Percentiles rank a stretch among this genome's conserved stretches.
These are phyloP conservation scores for Syritta pipiens DNA, from an alignment of 2,888 invertebrate genomes.

Conservation along the genomic window DNA sequence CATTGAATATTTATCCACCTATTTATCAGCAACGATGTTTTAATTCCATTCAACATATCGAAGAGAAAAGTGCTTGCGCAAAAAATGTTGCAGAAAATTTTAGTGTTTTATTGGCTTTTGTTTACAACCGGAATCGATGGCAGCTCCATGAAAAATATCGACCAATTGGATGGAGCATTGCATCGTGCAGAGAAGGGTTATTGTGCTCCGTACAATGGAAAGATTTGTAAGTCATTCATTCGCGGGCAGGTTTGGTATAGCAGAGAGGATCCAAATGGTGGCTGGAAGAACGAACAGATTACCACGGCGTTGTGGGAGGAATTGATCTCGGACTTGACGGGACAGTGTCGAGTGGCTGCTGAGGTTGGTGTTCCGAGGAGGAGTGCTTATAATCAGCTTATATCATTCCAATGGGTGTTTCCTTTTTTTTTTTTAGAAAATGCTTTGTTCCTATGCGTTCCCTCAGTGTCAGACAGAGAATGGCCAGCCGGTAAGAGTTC, in stretches of 20 bases:
- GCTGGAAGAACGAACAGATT: slow-evolving; percentile 91
- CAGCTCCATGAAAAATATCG: slow-evolving; percentile 73
- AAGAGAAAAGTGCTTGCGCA: slow-evolving; percentile 6
- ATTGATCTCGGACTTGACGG: slow-evolving; percentile 87
- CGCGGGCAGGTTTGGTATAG: slow-evolving; percentile 89
- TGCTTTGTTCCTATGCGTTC: slow-evolving; percentile 95
- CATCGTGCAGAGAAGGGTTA: slow-evolving; percentile 81
- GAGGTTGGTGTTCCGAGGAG: slow-evolving; percentile 81
- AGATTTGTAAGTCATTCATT: slow-evolving; percentile 86
- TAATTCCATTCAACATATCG: slow-evolving; percentile 47
- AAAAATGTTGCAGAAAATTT: slow-evolving; percentile 48
- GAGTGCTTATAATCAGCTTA: neutral
- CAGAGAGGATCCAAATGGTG: slow-evolving; percentile 82
- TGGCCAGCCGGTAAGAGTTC: slow-evolving; percentile 85
- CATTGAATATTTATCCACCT: neutral
- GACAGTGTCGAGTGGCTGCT: slow-evolving; percentile 92
- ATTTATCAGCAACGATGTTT: slow-evolving; percentile 20
- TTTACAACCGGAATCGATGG: slow-evolving; percentile 72
- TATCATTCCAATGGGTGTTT: neutral
- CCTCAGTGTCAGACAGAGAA: slow-evolving; percentile 88
- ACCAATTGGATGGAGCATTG: slow-evolving; percentile 72
- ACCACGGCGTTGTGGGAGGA: slow-evolving; percentile 92
- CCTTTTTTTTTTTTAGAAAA: slow-evolving; percentile 81
- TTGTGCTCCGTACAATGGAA: slow-evolving; percentile 93
- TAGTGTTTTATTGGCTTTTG: slow-evolving; percentile 73